A percentile compares a stretch with the other conserved stretches of the same genome.
Conservation (phyloP, 2,888 invertebrate species). For the Cerceris rybyensis region DNA sequence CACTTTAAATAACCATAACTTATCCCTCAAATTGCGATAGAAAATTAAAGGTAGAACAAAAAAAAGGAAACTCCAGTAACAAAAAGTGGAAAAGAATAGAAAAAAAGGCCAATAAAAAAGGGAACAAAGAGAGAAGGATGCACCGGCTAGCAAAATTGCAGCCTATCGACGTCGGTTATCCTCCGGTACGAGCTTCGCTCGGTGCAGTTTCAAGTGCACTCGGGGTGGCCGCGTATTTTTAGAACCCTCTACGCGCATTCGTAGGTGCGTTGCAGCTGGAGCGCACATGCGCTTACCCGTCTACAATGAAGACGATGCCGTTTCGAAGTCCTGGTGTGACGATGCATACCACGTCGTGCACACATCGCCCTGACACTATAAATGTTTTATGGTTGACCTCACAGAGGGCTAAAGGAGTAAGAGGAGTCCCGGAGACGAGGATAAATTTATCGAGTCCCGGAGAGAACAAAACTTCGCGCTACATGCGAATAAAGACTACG, state of each 20-base stretch:
- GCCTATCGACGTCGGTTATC: conserved; percentile 10
- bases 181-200: conserved; percentile 22
- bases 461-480: conserved; percentile 5
- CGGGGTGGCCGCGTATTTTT: conserved; percentile 73
- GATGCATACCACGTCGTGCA: conserved; percentile 31
- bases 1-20: no score
- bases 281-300: conserved; percentile 67
- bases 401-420: conserved; percentile 18
- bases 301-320: conserved; percentile 45
- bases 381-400: conserved; percentile 71
- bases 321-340: conserved; percentile 66
- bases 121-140: background rate
- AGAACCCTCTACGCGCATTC: conserved; percentile 66
- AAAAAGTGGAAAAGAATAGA: background rate
- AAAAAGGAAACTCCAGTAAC: background rate
- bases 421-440: conserved; percentile 20
- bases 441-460: conserved; percentile 51
- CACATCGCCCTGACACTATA: conserved; percentile 62
- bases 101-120: background rate
- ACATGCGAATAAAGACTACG: background rate
- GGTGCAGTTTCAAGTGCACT: conserved; percentile 71
- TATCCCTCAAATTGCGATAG: background rate
- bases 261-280: conserved; percentile 72
- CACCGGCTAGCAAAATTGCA: conserved; percentile 25
- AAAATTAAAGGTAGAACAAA: background rate